Conservation (phyloP, 2,113 vertebrate species). For the Dissostichus mawsoni region DNA sequence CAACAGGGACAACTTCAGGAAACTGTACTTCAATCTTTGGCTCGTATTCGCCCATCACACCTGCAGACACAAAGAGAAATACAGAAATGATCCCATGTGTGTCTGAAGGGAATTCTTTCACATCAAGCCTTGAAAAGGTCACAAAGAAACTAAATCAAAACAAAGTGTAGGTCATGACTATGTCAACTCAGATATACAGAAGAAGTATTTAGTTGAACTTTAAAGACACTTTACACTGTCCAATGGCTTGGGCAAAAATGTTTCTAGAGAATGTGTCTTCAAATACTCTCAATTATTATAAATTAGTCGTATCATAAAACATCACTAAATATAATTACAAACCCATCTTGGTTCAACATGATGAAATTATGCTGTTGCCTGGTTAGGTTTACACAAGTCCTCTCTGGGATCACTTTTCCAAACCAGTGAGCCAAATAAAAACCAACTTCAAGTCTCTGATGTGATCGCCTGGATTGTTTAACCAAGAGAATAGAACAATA, state of each 20-base stretch:
- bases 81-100: neutral
- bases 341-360: slow-evolving; percentile 1
- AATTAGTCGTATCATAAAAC: neutral
- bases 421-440: neutral
- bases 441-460: slow-evolving; percentile 12
- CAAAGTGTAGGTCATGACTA: slow-evolving; percentile 3
- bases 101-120: slow-evolving; percentile 30
- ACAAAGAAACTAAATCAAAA: slow-evolving; percentile 25
- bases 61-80: slow-evolving; percentile 79
- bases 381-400: neutral
- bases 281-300: neutral
- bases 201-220: slow-evolving; percentile 1
- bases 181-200: neutral
- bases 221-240: neutral
- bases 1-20: slow-evolving; percentile 90
- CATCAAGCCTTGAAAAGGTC: slow-evolving; percentile 29
- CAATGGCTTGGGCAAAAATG: neutral
- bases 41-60: slow-evolving; percentile 98
- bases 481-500: slow-evolving; percentile 1
- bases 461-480: neutral
- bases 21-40: slow-evolving; percentile 98
- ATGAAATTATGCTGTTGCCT: slow-evolving; percentile 1
- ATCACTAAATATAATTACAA: neutral
- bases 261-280: neutral
- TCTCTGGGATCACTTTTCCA: slow-evolving; percentile 18